phyloP scores from a whole-genome alignment of 2,113 vertebrate species.

The Ovis aries region ARS-UI_Ramb_v3.0 NC_056067.1:45966501-45967000 shows the following conservation, averaged over 20 bases:
- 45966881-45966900: not conserved
- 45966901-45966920: not conserved
- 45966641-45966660: slow-evolving; percentile 65
- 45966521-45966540: slow-evolving; percentile 55
- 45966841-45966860: not conserved
- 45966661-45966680: not conserved
- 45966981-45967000: not conserved
- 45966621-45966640: slow-evolving; percentile 66
- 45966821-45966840: not conserved
- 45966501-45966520: slow-evolving; percentile 73
- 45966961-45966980: not conserved
- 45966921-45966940: not conserved
- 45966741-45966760: not conserved
- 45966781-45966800: not conserved
- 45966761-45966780: not conserved
- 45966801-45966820: not conserved
- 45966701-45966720: not conserved
- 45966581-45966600: slow-evolving; percentile 68
- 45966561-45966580: slow-evolving; percentile 58
- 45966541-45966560: not conserved
- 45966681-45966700: not conserved
- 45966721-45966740: not conserved
- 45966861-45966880: not conserved
- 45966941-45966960: not conserved
- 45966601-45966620: slow-evolving; percentile 63